phyloP scores from a whole-genome alignment of 2,888 invertebrate species.

The Acanthosepion pharaonis region DNA sequence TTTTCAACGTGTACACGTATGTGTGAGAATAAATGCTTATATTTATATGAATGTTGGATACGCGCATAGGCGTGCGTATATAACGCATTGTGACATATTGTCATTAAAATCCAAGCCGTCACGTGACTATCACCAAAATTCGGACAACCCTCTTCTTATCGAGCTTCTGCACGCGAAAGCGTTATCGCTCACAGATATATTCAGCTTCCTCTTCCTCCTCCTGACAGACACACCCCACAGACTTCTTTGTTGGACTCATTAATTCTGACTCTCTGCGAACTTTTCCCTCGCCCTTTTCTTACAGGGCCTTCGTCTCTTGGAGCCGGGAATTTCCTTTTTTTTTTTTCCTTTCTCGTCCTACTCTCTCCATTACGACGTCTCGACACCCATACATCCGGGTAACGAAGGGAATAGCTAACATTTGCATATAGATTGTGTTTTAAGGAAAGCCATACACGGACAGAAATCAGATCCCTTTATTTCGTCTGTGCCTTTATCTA shows the following conservation, averaged over 20 bases:
- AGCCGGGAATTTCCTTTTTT: not conserved
- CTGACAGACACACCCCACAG: not conserved
- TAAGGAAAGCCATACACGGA: not conserved
- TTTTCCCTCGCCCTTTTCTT: not conserved
- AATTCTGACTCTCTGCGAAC: not conserved
- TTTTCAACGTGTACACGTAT: no score
- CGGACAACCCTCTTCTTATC: not conserved
- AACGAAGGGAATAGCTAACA: not conserved
- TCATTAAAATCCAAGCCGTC: no score
- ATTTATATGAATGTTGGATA: no score
- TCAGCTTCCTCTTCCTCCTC: not conserved
- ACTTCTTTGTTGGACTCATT: not conserved
- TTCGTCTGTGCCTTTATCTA: no score
- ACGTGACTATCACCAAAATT: no score
- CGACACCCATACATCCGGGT: not conserved
- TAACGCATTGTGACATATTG: no score
- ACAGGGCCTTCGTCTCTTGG: not conserved
- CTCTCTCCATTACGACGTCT: not conserved
- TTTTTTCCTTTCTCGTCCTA: not conserved
- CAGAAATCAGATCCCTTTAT: not conserved
- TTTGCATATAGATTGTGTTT: not conserved
- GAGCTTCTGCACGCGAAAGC: not conserved
- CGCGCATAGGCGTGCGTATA: no score
- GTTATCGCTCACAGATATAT: not conserved
- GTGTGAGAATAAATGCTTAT: no score